Base-by-base conservation (phyloP, 2,888 invertebrate species). In the Amiota mariae region DNA sequence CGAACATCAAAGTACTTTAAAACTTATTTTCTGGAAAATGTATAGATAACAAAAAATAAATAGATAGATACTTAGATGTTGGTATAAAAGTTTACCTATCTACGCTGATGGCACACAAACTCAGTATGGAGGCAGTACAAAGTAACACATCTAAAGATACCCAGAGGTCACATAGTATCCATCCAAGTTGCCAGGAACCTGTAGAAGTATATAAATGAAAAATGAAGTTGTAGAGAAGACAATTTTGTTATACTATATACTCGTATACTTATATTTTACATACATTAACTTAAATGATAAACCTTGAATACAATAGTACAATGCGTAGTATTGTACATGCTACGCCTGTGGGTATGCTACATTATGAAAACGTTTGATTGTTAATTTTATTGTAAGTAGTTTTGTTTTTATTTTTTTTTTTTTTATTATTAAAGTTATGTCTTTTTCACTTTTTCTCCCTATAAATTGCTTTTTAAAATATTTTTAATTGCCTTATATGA, bases 71-170 rank as follows among this genome's bases (percentile, higher is more conserved):
- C 0, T 6, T 36, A 36, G 36, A 36, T 36, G 8, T 36, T 24
- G 24, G 24, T 24, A 36, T 6, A 36, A 36, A 36, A 36, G 75
- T 79, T 89, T 80, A 91, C 92, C 94, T 92, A 90, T 96, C 95
- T 77, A 98, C 93, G 84, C 96, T 96, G 90, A 98, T 98, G 73
- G 97, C 97, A 88, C 97, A 97, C 76, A 98, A 92, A 81, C 97
- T 97, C 51, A 98, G 92, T 85, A 98, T 98, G 73, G 97, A 97
- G 0, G 97, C 96, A 0, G 98, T 98, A 90, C 97, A 98, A 71
- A 98, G 93, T 76, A 97, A 93, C 72, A 98, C 96, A 90, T 98
- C 98, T 90, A 92, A 92, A 80, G 97, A 97, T 78, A 98, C 94
- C 98, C 98, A 98, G 78, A 96, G 94, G 87, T 96, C 95, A 88